Evolutionary conservation across 2,888 invertebrate species (phyloP).

Genomic region (Mimumesa dahlbomi): DNA sequence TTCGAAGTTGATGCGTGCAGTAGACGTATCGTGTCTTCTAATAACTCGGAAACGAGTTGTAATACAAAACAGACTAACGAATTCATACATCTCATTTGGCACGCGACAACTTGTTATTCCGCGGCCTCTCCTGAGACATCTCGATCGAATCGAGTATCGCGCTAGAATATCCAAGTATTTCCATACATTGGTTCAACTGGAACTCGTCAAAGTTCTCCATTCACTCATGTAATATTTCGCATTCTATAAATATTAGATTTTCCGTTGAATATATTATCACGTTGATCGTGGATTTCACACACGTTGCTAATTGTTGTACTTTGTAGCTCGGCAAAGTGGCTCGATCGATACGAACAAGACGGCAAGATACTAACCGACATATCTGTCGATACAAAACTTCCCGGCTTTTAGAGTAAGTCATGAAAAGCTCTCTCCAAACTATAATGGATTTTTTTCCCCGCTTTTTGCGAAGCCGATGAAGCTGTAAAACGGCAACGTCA

Average conservation of each 20-base stretch:
- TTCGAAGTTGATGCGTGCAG: too few species aligned
- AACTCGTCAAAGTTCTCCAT: too few species aligned
- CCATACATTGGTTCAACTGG: too few species aligned
- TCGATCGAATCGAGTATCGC: neutral
- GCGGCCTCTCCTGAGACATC: conserved; percentile 13
- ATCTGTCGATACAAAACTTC: conserved; percentile 32
- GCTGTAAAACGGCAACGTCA: conserved; percentile 45
- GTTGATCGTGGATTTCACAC: too few species aligned
- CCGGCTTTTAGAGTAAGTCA: conserved; percentile 22
- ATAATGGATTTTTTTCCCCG: conserved; percentile 35
- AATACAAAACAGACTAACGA: neutral
- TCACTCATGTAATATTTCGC: too few species aligned
- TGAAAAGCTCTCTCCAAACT: conserved; percentile 19
- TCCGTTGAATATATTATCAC: too few species aligned
- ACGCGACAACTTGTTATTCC: conserved; percentile 9
- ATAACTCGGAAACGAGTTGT: neutral
- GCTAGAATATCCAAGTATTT: neutral
- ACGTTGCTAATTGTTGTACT: too few species aligned
- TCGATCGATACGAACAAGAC: conserved; percentile 19
- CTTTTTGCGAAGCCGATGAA: conserved; percentile 25
- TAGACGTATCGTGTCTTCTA: neutral
- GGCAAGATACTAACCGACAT: conserved; percentile 23
- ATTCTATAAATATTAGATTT: too few species aligned
- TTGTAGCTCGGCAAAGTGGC: too few species aligned
- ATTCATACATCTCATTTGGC: conserved; percentile 12